Evolutionary conservation across 2,888 invertebrate species (phyloP).

Genomic region (Periphyllus acericola): DNA sequence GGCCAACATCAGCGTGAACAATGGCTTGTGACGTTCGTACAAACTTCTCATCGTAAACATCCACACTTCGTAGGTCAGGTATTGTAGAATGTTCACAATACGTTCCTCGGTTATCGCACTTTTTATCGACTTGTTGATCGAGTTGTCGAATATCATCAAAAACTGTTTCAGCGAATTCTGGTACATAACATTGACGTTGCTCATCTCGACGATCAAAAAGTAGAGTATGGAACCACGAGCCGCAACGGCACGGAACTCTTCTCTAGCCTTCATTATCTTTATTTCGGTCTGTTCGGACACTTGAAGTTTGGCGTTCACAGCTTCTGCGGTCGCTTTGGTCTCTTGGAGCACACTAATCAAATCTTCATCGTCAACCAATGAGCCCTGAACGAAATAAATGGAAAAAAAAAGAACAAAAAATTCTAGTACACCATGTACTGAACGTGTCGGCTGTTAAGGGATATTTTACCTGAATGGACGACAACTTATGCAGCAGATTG

Average conservation of each 20-base stretch:
- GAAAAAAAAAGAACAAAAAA: background rate
- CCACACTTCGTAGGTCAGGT: constrained; percentile 92
- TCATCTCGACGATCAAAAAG: constrained; percentile 97
- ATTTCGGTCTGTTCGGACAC: constrained; percentile 93
- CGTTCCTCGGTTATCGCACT: constrained; percentile 86
- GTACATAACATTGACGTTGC: constrained; percentile 95
- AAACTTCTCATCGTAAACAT: constrained; percentile 90
- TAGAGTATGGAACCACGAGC: constrained; percentile 93
- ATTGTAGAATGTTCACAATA: constrained; percentile 86
- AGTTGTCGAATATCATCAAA: constrained; percentile 90
- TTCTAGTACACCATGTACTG: background rate
- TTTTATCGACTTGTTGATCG: constrained; percentile 86
- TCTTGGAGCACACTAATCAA: constrained; percentile 88
- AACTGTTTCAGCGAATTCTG: constrained; percentile 96
- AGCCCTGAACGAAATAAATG: constrained; percentile 71
- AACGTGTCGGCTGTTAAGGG: background rate
- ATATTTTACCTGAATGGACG: constrained; percentile 78
- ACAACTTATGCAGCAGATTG: constrained; percentile 88
- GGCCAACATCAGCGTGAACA: constrained; percentile 93
- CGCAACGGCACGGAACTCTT: constrained; percentile 95
- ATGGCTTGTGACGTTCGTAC: constrained; percentile 90
- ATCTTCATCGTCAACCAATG: constrained; percentile 94
- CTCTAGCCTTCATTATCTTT: constrained; percentile 91
- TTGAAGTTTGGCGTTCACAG: constrained; percentile 92
- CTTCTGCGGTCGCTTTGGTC: constrained; percentile 89